Base-by-base conservation (phyloP, 2,113 vertebrate genomes). In the Chaenogobius annularis region DNA sequence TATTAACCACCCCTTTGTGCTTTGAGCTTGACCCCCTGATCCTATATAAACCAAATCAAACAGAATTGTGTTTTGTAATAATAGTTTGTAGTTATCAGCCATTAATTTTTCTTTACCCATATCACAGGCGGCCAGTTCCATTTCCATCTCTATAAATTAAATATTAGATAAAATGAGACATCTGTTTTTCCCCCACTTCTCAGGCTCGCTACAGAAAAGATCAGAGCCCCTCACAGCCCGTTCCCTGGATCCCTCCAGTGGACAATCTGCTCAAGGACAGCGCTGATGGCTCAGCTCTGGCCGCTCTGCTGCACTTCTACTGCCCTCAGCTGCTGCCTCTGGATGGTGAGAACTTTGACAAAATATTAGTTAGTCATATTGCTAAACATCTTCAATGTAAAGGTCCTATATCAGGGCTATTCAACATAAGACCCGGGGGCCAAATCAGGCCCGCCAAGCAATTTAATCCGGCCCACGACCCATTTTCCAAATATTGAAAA, bases 171-270 rank as follows among this genome's bases (percentile, higher is more conserved):
- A 23, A 58, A 58, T 58, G 5, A 58, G 10, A 55, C 22, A 55
- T 20, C 20, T 13, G 13, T 58, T 26, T 26, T 17, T 20, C 73
- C 54, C 10, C 19, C 76, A 9, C 35, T 23, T 9, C 26, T 4
- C 78, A 99, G 98, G 95, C 96, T 46, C 96, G 97, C 71, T 99
- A 99, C 69, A 94, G 98, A 85, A 99, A 97, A 83, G 98, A 99
- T 73, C 98, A 95, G 70, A 90, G 94, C 0, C 70, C 95, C 17
- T 90, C 94, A 71, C 96, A 94, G 74, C 92, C 92, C 17, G 87
- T 94, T 83, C 97, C 96, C 37, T 98, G 96, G 93, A 96, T 99
- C 89, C 96, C 97, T 0, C 26, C 94, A 73, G 95, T 99, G 87
- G 96, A 97, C 88, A 98, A 98, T 79, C 91, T 99, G 78, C 84